These are phyloP conservation scores for Columba livia DNA, from an alignment of 2,113 vertebrate genomes.

Conservation along the genomic window DNA sequence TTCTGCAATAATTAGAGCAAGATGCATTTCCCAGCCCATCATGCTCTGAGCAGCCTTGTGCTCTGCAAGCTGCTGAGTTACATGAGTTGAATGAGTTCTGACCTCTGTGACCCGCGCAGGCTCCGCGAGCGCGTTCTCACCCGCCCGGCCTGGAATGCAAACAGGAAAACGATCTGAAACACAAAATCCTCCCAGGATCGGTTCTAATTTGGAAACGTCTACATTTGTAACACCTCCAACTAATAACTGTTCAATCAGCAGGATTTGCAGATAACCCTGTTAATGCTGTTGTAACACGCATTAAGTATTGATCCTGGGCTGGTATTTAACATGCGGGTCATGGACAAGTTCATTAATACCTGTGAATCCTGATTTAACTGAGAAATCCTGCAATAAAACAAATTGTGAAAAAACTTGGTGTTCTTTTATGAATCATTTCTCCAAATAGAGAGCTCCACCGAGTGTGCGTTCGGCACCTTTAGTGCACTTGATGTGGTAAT, in stretches of 20 bases:
- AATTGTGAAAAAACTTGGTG: background rate
- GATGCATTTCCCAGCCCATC: background rate
- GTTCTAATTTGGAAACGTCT: fast-evolving
- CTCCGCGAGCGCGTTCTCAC: too few species aligned
- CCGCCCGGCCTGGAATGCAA: background rate
- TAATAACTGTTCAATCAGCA: background rate
- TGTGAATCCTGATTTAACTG: background rate
- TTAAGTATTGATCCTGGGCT: background rate
- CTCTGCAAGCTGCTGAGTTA: fast-evolving
- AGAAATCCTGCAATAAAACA: background rate
- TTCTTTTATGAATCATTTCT: background rate
- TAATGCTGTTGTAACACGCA: background rate
- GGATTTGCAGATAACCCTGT: background rate
- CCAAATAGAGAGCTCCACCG: fast-evolving
- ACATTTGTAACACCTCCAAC: background rate
- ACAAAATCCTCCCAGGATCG: background rate
- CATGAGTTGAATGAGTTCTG: background rate
- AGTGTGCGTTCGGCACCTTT: fast-evolving
- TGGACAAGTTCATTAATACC: background rate
- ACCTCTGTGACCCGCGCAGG: background rate
- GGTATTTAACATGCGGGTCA: background rate
- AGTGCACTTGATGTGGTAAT: fast-evolving
- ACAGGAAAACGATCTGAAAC: background rate
- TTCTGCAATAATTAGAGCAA: background rate
- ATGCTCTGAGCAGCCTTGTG: background rate